These are phyloP conservation scores for Exocentrus adspersus DNA, from an alignment of 2,888 invertebrate species.

Conservation along the genomic window DNA sequence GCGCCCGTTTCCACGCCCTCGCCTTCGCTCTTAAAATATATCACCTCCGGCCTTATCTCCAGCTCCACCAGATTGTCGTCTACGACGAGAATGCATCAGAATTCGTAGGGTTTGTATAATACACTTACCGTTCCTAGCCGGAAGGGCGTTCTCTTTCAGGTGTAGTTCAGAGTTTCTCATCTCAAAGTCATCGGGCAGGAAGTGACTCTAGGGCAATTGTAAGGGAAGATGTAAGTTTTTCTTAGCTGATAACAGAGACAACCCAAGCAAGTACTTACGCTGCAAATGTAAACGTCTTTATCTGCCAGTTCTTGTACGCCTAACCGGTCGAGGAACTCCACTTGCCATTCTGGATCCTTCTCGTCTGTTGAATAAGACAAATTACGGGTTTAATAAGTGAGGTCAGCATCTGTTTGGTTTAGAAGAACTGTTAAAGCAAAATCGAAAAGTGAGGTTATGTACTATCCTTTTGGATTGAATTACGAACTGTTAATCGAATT, in stretches of 20 bases:
- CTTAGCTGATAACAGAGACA: too few species aligned
- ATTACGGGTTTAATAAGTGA: not conserved
- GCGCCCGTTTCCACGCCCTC: not conserved
- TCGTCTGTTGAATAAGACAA: not conserved
- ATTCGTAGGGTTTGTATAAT: too few species aligned
- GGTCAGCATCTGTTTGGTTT: too few species aligned
- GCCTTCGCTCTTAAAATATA: conserved; percentile 6
- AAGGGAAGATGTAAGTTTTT: not conserved
- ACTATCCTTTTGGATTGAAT: too few species aligned
- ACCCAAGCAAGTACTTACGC: conserved; percentile 1
- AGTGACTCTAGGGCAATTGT: conserved; percentile 14
- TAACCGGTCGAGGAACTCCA: conserved; percentile 8
- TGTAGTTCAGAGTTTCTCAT: not conserved
- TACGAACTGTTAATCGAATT: too few species aligned
- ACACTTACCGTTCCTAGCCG: conserved; percentile 7
- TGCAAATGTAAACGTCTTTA: conserved; percentile 14
- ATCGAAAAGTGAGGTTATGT: too few species aligned
- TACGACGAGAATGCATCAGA: not conserved
- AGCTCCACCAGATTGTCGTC: not conserved
- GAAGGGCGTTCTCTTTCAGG: conserved; percentile 12
- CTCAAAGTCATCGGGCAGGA: conserved; percentile 10
- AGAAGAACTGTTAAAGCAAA: too few species aligned
- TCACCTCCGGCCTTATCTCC: conserved; percentile 2
- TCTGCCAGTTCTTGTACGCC: conserved; percentile 1
- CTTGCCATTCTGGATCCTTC: conserved; percentile 12